Evolutionary conservation across 2,113 vertebrate species (phyloP), one percentile per base, ranked within the genome.

Genomic region (Pavo muticus): DNA sequence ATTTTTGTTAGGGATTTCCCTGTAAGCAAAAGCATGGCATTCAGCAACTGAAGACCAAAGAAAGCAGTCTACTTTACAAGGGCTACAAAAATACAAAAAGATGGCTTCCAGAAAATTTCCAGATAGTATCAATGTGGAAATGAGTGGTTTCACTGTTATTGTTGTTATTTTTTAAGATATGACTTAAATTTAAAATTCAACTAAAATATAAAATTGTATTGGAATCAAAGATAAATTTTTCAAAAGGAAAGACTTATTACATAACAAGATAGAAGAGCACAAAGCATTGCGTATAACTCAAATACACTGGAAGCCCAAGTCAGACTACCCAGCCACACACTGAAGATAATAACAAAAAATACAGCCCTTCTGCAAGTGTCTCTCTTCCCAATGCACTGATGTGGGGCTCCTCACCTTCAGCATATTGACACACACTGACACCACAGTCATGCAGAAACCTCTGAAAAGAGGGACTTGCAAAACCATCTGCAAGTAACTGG

Each of bases 401-500:
- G 16, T 27, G 16, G 1, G 75, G 25, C 0, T 70, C 69, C 23
- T 25, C 25, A 57, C 23, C 14, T 35, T 19, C 76, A 56, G 39
- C 2, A 2, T 1, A 42, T 20, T 21, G 5, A 0, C 6, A 60
- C 32, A 25, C 35, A 70, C 17, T 15, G 27, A 54, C 37, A 35
- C 14, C 10, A 50, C 48, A 60, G 18, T 2, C 14, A 9, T 10
- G 29, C 5, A 71, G 37, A 70, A 84, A 84, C 44, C 11, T 61
- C 50, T 10, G 4, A 30, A 71, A 54, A 8, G 0, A 2, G 1
- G 19, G 6, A 6, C 76, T 76, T 52, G 16, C 44, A 57, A 4
- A 73, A 69, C 11, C 27, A 10, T 70, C 73, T 48, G 39, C 35
- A 84, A 80, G 50, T 64, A 70, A 30, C 60, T 63, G 56, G 64